Percentiles rank a stretch among this genome's conserved stretches.
phyloP scores from a whole-genome alignment of 2,797 vertebrate genomes.

The Pseudocheirus occidentalis region DNA sequence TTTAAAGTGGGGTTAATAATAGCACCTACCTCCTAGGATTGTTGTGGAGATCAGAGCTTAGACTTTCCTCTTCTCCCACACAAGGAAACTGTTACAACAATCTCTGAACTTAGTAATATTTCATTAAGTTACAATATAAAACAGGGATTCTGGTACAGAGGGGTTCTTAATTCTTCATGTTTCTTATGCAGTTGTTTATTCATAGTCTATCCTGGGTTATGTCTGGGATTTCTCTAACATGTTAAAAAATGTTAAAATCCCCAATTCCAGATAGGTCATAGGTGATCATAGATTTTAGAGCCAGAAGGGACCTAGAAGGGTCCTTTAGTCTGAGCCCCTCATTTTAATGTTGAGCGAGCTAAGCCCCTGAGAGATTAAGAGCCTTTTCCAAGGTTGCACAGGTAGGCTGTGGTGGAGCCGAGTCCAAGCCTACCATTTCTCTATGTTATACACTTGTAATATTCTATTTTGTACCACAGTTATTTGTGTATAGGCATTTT shows the following conservation, averaged over 20 bases:
- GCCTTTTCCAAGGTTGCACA: background rate
- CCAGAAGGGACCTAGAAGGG: background rate
- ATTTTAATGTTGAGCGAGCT: background rate
- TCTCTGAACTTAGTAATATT: background rate
- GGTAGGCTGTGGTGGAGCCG: background rate
- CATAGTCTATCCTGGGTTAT: background rate
- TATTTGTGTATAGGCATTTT: background rate
- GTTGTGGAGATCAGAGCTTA: background rate
- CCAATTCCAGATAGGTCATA: background rate
- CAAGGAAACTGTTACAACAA: background rate
- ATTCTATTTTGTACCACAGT: background rate
- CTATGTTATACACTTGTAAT: background rate
- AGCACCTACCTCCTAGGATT: background rate
- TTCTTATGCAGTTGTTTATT: background rate
- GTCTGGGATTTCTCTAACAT: background rate
- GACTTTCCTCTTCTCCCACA: background rate
- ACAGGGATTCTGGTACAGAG: background rate
- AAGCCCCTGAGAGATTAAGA: background rate
- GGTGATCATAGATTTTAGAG: background rate
- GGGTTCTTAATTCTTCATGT: background rate
- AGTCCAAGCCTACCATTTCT: background rate
- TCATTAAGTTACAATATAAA: background rate
- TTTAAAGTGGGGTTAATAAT: background rate
- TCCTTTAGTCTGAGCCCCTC: background rate
- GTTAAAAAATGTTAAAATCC: no score